A percentile compares a stretch with the other conserved stretches of the same genome.
These are phyloP conservation scores for Pangasius macronema DNA, from an alignment of 2,797 vertebrate species.

Conservation along the genomic window DNA sequence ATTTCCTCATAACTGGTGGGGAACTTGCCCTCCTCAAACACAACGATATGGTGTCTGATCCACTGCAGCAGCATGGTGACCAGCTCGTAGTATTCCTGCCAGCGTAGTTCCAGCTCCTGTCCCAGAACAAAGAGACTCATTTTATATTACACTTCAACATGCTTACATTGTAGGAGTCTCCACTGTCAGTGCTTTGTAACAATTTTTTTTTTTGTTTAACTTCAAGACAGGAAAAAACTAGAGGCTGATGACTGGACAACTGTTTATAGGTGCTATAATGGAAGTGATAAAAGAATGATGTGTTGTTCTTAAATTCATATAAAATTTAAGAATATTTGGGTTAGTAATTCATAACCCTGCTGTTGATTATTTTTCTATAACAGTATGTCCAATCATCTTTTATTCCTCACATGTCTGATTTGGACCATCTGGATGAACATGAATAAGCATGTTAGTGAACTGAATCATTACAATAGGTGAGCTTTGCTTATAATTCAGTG, in stretches of 20 bases:
- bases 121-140: not conserved
- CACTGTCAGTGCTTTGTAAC: not conserved
- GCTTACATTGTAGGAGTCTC: not conserved
- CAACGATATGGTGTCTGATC: conserved; percentile 84
- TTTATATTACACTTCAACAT: not conserved
- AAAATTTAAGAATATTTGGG: not conserved
- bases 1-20: conserved; percentile 91
- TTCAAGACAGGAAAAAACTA: not conserved
- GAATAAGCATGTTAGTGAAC: not conserved
- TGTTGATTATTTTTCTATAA: not conserved
- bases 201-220: not conserved
- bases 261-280: too few species aligned
- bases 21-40: conserved; percentile 88
- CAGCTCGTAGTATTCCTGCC: conserved; percentile 92
- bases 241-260: not conserved
- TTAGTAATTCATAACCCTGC: not conserved
- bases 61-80: conserved; percentile 89
- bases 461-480: not conserved
- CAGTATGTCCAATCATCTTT: not conserved
- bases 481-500: not conserved
- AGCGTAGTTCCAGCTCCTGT: conserved; percentile 70
- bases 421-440: not conserved
- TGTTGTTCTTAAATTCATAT: not conserved
- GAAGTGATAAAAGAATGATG: not conserved
- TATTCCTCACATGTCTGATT: not conserved